These are phyloP conservation scores for Mixornis gularis DNA, from an alignment of 2,113 vertebrate species.

Conservation along the genomic window DNA sequence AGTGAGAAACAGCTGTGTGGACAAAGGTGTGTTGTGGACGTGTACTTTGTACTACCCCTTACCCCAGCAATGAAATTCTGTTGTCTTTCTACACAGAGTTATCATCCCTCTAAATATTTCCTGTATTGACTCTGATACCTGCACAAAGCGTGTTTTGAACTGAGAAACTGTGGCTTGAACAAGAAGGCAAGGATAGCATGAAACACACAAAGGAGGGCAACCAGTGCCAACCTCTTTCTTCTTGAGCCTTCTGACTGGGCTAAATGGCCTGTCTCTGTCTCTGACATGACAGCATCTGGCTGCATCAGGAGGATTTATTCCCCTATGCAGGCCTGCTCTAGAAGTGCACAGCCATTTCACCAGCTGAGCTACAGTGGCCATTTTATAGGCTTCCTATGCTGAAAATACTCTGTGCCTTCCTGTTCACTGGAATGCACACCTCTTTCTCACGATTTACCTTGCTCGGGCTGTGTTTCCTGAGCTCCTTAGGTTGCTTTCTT, in stretches of 20 bases:
- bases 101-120: neutral
- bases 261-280: neutral
- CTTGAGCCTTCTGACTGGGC: neutral
- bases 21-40: neutral
- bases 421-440: neutral
- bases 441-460: neutral
- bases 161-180: neutral
- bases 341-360: neutral
- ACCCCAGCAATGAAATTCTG: neutral
- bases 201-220: neutral
- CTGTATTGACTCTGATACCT: neutral
- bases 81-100: neutral
- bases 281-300: neutral
- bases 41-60: neutral
- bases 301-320: neutral
- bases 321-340: neutral
- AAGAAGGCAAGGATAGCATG: neutral
- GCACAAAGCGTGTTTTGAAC: neutral
- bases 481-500: neutral
- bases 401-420: neutral
- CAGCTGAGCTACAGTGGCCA: neutral
- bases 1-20: neutral
- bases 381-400: neutral
- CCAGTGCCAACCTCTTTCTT: rapidly evolving
- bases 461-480: neutral